Conservation (phyloP, 2,888 invertebrate genomes). For the Cheilosia pagana region DNA sequence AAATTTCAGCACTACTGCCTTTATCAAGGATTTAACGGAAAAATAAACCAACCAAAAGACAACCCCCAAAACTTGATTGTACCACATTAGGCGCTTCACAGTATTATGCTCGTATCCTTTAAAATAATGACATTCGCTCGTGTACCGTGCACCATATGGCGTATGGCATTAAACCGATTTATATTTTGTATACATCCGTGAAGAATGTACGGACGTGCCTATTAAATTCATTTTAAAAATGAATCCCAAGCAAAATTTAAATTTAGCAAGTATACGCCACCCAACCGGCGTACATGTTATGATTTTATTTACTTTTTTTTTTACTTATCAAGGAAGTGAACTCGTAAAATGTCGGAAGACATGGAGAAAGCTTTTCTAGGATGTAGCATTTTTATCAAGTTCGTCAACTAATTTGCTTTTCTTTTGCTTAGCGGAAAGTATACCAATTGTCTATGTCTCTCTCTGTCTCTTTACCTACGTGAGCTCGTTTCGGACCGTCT, state of each 20-base stretch:
- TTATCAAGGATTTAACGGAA: too few species aligned
- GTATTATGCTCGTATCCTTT: not conserved
- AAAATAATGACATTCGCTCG: not conserved
- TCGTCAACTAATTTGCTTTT: constrained; percentile 39
- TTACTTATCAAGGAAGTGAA: not conserved
- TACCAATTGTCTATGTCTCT: constrained; percentile 36
- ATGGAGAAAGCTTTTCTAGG: not conserved
- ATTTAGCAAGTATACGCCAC: constrained; percentile 49
- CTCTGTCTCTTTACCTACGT: constrained; percentile 11
- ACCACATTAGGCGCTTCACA: too few species aligned
- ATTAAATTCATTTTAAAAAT: constrained; percentile 40
- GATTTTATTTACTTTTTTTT: not conserved
- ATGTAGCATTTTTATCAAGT: constrained; percentile 40
- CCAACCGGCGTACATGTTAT: constrained; percentile 3
- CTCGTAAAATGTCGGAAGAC: not conserved
- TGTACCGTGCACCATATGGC: constrained; percentile 18
- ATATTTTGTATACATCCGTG: constrained; percentile 5
- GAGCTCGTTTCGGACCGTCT: constrained; percentile 33
- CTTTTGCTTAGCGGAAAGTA: constrained; percentile 27
- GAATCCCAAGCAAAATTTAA: not conserved
- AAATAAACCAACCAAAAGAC: too few species aligned
- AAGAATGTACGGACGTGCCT: constrained; percentile 26
- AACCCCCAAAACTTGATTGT: too few species aligned
- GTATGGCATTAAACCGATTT: constrained; percentile 17
- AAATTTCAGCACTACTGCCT: too few species aligned